Percentiles rank a stretch among this genome's conserved stretches.
Conservation (phyloP, 2,113 vertebrate species). For the Microcebus lehilahytsara region DNA sequence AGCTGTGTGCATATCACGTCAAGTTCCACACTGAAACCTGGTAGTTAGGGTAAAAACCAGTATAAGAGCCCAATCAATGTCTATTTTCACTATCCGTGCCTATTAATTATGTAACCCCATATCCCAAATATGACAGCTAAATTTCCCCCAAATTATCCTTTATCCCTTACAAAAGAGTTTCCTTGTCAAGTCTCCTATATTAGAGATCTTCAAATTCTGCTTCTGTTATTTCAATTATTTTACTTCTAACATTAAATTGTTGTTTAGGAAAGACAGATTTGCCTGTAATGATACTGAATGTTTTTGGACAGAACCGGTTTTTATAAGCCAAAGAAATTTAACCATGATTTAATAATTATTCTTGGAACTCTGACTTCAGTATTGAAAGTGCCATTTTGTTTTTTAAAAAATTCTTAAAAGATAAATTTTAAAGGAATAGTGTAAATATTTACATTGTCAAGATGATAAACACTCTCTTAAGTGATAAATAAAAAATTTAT, state of each 20-base stretch:
- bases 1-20: neutral
- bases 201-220: neutral
- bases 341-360: neutral
- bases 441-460: neutral
- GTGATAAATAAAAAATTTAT: neutral
- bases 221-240: slow-evolving; percentile 26
- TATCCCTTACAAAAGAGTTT: neutral
- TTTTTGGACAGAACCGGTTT: neutral
- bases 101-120: neutral
- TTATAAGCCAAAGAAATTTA: neutral
- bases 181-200: neutral
- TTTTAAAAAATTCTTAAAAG: neutral
- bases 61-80: neutral
- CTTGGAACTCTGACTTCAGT: neutral
- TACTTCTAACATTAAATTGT: slow-evolving; percentile 11
- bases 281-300: neutral
- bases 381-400: neutral
- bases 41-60: neutral
- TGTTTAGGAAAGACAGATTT: slow-evolving; percentile 7
- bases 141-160: neutral
- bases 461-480: neutral
- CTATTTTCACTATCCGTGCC: neutral
- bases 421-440: neutral
- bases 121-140: neutral
- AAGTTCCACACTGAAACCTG: slow-evolving; percentile 2